Evolutionary conservation across 92 coral and sea anemone species (phyloP), one percentile per base, ranked within the genome.

Genomic region (Muricea muricata): DNA sequence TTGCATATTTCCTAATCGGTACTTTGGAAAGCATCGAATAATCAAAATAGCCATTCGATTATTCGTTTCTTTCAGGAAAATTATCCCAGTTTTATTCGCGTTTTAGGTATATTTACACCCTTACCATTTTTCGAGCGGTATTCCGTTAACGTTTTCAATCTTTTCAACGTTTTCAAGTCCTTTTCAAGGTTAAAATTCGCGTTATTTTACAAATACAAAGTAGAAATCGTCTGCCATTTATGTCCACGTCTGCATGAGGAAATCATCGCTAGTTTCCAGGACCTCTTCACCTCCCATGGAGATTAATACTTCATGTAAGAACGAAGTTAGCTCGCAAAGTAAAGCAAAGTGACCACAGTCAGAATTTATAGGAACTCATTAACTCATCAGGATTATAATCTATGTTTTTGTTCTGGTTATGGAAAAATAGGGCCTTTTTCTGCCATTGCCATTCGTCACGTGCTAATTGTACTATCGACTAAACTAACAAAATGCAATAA

Each of bases 171-270:
- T n/a, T n/a, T 9, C 12, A 29, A 9, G 14, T 52, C 17, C 63
- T 47, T 75, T 17, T 11, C 4, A 75, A 75, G 9, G 65, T 48
- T 20, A 2, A 75, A 28, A 17, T 48, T 45, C 80, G 24, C 65
- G 37, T 75, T 75, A 75, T 75, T 32, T 75, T 47, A 18, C 80
- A 34, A 47, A 29, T 48, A 28, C 65, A 50, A 75, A 75, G 80
- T 31, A 29, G 20, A 75, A 75, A 25, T 75, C 52, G 34, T 78
- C 71, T 56, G 70, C 71, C 83, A 78, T 78, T 56, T 56, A 78
- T 78, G 83, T 78, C 83, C 83, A 78, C 83, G 83, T 78, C 83
- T 78, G 83, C 83, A 78, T 78, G 83, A 78, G 63, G 34, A 23
- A 65, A 77, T 52, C 60, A 52, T 52, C 60, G 14, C 8, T 52